phyloP scores from a whole-genome alignment of 2,113 vertebrate genomes.

The Oenanthe oenanthe region DNA sequence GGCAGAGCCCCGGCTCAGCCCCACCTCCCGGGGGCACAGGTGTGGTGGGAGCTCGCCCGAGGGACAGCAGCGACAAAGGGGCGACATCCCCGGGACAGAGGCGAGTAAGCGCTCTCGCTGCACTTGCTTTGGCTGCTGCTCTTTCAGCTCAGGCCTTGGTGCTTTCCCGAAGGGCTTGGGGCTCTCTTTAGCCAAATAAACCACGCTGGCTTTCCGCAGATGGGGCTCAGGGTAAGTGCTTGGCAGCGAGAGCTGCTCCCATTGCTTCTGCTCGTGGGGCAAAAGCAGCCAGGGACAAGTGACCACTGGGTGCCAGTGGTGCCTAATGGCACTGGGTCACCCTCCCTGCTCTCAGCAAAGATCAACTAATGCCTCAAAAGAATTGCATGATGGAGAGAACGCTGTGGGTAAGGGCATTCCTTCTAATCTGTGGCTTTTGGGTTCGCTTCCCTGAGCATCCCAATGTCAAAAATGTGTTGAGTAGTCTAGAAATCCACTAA shows the following conservation, averaged over 20 bases:
- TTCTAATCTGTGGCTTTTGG: background rate
- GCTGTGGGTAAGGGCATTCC: background rate
- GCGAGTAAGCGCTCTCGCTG: background rate
- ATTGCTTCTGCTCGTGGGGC: background rate
- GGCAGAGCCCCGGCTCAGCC: background rate
- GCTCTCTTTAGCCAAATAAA: background rate
- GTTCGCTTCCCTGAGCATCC: background rate
- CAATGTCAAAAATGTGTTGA: background rate
- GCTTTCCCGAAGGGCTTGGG: background rate
- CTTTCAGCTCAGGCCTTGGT: background rate
- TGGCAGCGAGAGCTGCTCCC: background rate
- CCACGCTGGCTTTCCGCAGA: rapidly evolving
- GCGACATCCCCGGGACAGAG: background rate
- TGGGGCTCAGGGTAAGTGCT: background rate
- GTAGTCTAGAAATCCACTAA: background rate
- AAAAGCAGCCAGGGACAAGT: background rate
- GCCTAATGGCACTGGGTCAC: background rate
- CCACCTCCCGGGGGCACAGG: background rate
- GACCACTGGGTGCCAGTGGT: rapidly evolving
- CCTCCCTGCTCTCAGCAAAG: background rate
- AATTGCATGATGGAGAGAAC: background rate
- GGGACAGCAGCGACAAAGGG: rapidly evolving
- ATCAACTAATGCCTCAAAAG: background rate
- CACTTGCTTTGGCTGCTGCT: background rate
- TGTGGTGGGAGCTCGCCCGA: background rate